Evolutionary conservation across 1,140 invertebrate species (phyloP).

Genomic region (Carcinoscorpius rotundicauda): DNA sequence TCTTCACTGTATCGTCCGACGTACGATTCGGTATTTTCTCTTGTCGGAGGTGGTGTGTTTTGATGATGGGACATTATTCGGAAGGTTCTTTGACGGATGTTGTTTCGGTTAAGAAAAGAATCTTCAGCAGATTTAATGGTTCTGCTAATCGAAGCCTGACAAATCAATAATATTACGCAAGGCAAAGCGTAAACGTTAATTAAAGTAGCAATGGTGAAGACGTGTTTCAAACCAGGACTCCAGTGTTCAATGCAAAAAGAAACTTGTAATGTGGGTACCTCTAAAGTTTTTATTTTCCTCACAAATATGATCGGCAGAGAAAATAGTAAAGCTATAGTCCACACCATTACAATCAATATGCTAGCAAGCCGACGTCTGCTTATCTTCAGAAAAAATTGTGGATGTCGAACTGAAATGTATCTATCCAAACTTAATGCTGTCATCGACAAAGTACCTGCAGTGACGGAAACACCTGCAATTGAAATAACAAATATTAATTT

Average conservation of each 20-base stretch:
- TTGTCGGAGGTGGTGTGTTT: not conserved
- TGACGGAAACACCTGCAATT: not conserved
- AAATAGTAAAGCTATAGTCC: not conserved
- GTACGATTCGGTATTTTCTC: not conserved
- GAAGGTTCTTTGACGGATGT: conserved; percentile 1
- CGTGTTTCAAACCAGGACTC: not conserved
- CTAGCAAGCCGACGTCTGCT: not conserved
- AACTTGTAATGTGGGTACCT: not conserved
- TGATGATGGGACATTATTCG: not conserved
- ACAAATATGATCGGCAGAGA: not conserved
- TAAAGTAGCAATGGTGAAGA: not conserved
- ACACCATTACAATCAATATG: not conserved
- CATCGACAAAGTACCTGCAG: conserved; percentile 11
- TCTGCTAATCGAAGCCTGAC: not conserved
- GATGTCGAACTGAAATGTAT: conserved; percentile 1
- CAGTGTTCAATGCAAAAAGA: conserved; percentile 3
- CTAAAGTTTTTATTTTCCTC: not conserved
- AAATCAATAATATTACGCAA: not conserved
- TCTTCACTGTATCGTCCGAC: too few species aligned
- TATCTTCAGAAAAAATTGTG: not conserved
- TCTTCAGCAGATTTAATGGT: not conserved
- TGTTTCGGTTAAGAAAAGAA: not conserved
- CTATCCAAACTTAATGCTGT: conserved; percentile 1
- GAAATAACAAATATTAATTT: not conserved
- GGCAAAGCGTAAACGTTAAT: conserved; percentile 1